phyloP scores from a whole-genome alignment of 2,888 invertebrate species.

The Catocala fraxini region DNA sequence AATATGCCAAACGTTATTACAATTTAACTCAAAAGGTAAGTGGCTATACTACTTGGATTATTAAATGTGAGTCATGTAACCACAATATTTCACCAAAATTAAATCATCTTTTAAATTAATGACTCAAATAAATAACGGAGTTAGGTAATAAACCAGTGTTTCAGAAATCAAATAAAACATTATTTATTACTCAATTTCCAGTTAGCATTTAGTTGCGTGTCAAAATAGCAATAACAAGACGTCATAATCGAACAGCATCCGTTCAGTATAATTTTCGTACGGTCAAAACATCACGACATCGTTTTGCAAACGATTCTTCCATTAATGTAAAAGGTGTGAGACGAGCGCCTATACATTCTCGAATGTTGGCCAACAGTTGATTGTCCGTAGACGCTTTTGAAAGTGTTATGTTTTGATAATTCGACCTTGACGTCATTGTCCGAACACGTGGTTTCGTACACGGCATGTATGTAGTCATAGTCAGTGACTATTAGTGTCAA shows the following conservation, averaged over 20 bases:
- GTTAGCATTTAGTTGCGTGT: neutral
- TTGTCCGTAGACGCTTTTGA: constrained; percentile 57
- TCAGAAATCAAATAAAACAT: neutral
- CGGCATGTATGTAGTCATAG: neutral
- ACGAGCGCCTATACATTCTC: constrained; percentile 43
- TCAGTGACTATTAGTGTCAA: constrained; percentile 35
- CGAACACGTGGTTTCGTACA: constrained; percentile 32
- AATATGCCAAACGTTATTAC: no score
- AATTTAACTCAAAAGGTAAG: no score
- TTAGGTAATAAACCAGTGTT: constrained; percentile 1
- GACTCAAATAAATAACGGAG: no score
- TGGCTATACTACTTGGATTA: no score
- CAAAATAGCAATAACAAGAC: neutral
- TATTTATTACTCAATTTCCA: neutral
- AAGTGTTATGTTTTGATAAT: constrained; percentile 67
- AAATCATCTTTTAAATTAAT: no score
- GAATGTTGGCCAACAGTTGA: constrained; percentile 60
- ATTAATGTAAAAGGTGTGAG: constrained; percentile 15
- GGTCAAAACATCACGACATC: neutral
- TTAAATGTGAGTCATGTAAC: no score
- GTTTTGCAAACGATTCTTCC: constrained; percentile 2
- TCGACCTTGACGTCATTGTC: constrained; percentile 53
- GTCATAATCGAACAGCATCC: no score
- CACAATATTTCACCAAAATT: no score
- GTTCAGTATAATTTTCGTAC: constrained; percentile 7